Percentiles rank a stretch among this genome's conserved stretches.
These are phyloP conservation scores for Oryzias melastigma DNA, from an alignment of 2,113 vertebrate species.

Conservation along the genomic window DNA sequence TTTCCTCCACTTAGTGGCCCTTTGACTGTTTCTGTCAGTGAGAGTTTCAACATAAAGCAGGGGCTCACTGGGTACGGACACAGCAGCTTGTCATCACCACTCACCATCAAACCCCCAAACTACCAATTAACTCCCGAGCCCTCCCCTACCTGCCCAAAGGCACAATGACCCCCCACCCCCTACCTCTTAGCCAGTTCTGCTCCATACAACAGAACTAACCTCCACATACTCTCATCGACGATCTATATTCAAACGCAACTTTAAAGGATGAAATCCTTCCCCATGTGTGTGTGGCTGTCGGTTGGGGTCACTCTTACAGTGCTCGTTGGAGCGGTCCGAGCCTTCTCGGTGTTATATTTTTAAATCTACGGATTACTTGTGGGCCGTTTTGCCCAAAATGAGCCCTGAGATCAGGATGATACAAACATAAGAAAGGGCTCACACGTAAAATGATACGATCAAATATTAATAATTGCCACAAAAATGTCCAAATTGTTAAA, in stretches of 20 bases:
- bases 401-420: too few species aligned
- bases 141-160: conserved; percentile 67
- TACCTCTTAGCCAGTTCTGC: conserved; percentile 29
- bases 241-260: conserved; percentile 51
- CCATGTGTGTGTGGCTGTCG: conserved; percentile 46
- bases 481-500: too few species aligned
- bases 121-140: conserved; percentile 78
- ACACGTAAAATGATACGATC: too few species aligned
- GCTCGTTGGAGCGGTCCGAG: too few species aligned
- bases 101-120: conserved; percentile 74
- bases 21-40: conserved; percentile 42
- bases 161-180: conserved; percentile 56
- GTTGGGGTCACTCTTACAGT: conserved; percentile 65
- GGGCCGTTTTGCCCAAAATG: too few species aligned
- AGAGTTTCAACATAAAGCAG: conserved; percentile 71
- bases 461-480: too few species aligned
- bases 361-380: too few species aligned
- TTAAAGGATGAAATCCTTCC: conserved; percentile 57
- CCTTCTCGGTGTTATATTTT: too few species aligned
- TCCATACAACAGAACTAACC: conserved; percentile 54
- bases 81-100: conserved; percentile 68
- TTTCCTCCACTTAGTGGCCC: conserved; percentile 12
- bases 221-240: conserved; percentile 27
- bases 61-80: conserved; percentile 66
- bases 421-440: too few species aligned